Base-by-base conservation (phyloP, 1,140 invertebrate genomes). In the Nasonia giraulti region DNA sequence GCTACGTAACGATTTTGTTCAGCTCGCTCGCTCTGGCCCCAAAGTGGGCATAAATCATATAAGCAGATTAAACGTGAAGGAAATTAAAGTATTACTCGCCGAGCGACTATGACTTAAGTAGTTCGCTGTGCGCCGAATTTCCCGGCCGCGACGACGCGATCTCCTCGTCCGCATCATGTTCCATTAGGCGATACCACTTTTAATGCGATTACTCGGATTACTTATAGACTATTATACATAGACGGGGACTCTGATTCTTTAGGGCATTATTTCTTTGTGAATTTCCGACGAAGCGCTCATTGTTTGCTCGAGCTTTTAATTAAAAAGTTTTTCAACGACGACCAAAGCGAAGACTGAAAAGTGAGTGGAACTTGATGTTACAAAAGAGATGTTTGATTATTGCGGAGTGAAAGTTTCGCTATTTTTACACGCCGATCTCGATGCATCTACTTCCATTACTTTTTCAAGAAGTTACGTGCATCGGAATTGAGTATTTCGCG, bases 51-150 rank as follows among this genome's bases (percentile, higher is more conserved):
- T 86, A 88, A 88, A 89, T 89, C 87, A 82, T 90, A 86, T 90
- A 90, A 90, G 88, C 86, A 86, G 89, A 88, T 90, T 89, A 90
- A 82, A 86, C 14, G 83, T 81, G 69, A 79, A 87, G 86, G 88
- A 90, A 90, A 89, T 88, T 86, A 86, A 89, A 87, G 83, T 75
- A 85, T 85, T 86, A 84, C 83, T 85, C 71, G 27, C 27, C 27
- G 74, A 31, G 55, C 23, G 33, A 74, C n/a, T 33, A 33, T 44
- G 31, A n/a, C 20, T 62, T 31, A 73, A 80, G 69, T 20, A 74
- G 47, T 80, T 74, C 8, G 76, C 50, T 27, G 12, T 12, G 27
- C 20, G 27, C 27, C 33, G 12, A 69, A 74, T 33, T 33, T 37
- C 55, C 17, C 10, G 68, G 50, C 14, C n/a, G 40, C 12, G 33